Percentiles rank a stretch among this genome's conserved stretches.
Conservation (phyloP, 2,797 vertebrate genomes). For the Malurus splendens region DNA sequence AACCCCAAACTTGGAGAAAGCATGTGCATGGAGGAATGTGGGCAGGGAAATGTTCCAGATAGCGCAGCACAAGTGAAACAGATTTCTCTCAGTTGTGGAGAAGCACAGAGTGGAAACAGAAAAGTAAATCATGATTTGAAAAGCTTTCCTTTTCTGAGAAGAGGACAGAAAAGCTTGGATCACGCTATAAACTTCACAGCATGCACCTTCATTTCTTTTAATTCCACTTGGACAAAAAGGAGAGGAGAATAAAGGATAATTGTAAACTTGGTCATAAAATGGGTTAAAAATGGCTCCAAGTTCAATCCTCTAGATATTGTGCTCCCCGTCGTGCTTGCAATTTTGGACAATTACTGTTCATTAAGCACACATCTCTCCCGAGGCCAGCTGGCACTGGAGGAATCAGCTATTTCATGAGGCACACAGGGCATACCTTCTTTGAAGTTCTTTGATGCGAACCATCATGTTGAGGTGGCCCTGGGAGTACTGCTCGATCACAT, state of each 20-base stretch:
- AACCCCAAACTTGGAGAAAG: not conserved
- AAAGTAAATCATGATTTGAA: not conserved
- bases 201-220: not conserved
- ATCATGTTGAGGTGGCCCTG: constrained; percentile 81
- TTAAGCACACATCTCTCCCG: constrained; percentile 37
- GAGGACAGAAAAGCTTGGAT: not conserved
- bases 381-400: constrained; percentile 31
- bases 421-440: constrained; percentile 70
- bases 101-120: not conserved
- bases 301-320: constrained; percentile 41
- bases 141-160: not conserved
- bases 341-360: constrained; percentile 48
- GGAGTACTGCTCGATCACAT: constrained; percentile 80
- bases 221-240: not conserved
- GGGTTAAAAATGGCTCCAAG: constrained; percentile 40
- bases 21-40: not conserved
- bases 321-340: constrained; percentile 41
- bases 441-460: constrained; percentile 79
- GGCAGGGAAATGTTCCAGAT: not conserved
- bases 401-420: constrained; percentile 5
- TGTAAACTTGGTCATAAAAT: not conserved
- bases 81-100: not conserved
- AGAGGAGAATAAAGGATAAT: not conserved
- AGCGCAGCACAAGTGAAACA: not conserved
- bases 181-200: not conserved